These are phyloP conservation scores for Hippocampus zosterae DNA, from an alignment of 2,113 vertebrate genomes.

Conservation along the genomic window DNA sequence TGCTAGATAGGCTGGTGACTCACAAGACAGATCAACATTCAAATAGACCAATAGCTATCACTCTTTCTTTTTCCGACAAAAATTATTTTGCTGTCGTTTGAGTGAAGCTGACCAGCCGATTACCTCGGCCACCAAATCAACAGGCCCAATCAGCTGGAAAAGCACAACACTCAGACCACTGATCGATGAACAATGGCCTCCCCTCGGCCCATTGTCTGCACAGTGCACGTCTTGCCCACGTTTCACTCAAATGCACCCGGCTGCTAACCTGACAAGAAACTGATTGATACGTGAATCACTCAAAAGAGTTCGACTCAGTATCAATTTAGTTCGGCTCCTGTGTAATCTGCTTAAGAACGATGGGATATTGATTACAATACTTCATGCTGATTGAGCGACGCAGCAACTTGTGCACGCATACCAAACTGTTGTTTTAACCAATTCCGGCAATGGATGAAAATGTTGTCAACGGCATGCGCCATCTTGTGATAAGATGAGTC, in stretches of 20 bases:
- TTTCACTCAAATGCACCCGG: conserved; percentile 8
- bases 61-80: neutral
- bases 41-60: neutral
- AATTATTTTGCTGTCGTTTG: neutral
- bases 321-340: no score
- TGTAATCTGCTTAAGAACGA: no score
- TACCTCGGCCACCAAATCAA: neutral
- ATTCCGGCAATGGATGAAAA: no score
- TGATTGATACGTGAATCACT: no score
- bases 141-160: neutral
- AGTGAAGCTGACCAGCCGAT: neutral
- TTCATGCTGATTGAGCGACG: no score
- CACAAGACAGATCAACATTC: neutral
- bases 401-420: no score
- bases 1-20: neutral
- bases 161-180: conserved; percentile 3
- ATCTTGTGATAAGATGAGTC: no score
- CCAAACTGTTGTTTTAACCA: no score
- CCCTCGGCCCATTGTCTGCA: neutral
- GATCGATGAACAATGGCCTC: neutral
- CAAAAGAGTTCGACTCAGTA: no score
- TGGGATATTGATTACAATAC: no score
- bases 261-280: neutral
- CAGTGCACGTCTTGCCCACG: neutral
- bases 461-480: no score